A percentile compares a stretch with the other conserved stretches of the same genome.
phyloP scores from a whole-genome alignment of 2,888 invertebrate species.

The Coecobrya sp. region DNA sequence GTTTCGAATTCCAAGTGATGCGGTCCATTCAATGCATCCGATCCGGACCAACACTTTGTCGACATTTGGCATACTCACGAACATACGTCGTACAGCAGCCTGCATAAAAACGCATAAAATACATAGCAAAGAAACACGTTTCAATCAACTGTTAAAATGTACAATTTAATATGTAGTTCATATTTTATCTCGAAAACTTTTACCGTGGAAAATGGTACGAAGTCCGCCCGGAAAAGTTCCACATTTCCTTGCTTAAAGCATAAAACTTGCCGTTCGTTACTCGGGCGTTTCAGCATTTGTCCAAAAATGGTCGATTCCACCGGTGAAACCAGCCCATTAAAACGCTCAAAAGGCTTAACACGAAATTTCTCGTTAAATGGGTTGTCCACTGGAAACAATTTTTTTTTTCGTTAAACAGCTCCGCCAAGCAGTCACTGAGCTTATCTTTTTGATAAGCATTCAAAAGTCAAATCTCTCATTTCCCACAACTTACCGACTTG shows the following conservation, averaged over 20 bases:
- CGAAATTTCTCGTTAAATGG: not conserved
- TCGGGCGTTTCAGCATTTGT: not conserved
- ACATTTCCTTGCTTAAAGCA: not conserved
- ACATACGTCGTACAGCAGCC: not conserved
- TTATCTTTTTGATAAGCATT: too few relatives aligned
- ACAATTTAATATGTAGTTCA: too few relatives aligned
- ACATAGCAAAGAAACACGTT: not conserved
- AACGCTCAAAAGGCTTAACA: not conserved
- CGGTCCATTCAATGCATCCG: not conserved
- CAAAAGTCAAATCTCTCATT: not conserved
- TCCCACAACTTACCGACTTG: not conserved
- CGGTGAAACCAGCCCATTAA: not conserved
- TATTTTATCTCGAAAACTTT: too few relatives aligned
- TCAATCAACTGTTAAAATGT: too few relatives aligned
- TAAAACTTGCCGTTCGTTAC: slow-evolving; percentile 19
- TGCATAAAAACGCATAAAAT: not conserved
- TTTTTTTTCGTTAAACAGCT: too few relatives aligned
- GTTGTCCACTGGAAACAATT: too few relatives aligned
- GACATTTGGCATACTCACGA: not conserved
- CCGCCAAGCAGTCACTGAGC: too few relatives aligned
- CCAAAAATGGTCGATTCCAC: not conserved
- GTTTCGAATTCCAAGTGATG: not conserved
- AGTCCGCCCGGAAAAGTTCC: slow-evolving; percentile 14
- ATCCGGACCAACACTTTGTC: not conserved
- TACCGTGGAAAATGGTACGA: not conserved